Conservation (phyloP, 2,888 invertebrate species). For the Cantharis nigra region DNA sequence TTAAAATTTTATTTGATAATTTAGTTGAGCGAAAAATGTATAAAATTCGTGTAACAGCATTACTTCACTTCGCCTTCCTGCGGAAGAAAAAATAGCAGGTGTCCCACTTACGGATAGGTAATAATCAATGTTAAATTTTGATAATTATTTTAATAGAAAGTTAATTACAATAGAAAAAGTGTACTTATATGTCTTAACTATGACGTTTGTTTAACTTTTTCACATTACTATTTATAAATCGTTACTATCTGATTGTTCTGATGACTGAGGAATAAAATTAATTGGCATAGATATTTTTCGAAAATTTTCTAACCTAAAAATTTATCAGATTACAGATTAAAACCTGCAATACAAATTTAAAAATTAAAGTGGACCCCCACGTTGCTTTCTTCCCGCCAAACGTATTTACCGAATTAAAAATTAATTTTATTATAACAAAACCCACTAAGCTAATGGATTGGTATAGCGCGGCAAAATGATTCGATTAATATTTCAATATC, state of each 20-base stretch:
- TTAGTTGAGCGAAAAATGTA: neutral
- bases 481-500: neutral
- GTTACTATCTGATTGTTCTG: neutral
- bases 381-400: neutral
- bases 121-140: neutral
- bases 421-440: neutral
- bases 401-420: neutral
- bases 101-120: neutral
- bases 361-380: neutral
- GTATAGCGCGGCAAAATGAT: neutral
- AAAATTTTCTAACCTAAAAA: too few relatives aligned
- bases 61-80: neutral
- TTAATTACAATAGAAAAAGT: neutral
- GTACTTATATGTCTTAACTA: neutral
- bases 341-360: too few relatives aligned
- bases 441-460: neutral
- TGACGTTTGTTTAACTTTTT: neutral
- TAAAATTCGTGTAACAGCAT: neutral
- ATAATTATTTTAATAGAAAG: neutral
- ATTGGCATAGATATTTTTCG: neutral
- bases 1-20: neutral
- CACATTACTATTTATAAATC: neutral
- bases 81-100: neutral
- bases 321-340: too few relatives aligned
- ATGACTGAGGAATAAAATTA: neutral